These are phyloP conservation scores for Osmerus eperlanus DNA, from an alignment of 2,113 vertebrate genomes.

Conservation along the genomic window DNA sequence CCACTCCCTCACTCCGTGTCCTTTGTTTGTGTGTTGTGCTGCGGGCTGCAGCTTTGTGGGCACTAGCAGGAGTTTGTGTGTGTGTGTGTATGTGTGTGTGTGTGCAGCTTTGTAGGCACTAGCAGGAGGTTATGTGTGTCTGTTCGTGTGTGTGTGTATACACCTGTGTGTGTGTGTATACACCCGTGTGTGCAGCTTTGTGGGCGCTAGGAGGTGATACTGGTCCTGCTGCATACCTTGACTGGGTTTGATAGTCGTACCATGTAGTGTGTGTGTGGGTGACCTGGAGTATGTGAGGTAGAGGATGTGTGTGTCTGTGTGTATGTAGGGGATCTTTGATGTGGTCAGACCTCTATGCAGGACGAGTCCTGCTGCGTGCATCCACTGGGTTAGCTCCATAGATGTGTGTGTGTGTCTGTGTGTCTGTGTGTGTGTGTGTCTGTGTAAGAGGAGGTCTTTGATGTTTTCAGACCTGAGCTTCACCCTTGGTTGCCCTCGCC, in stretches of 20 bases:
- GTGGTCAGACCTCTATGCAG: no score
- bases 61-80: conserved; percentile 51
- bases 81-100: conserved; percentile 32
- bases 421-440: background rate
- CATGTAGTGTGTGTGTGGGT: no score
- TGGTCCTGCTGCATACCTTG: no score
- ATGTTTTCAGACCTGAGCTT: no score
- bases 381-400: no score
- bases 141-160: conserved; percentile 17
- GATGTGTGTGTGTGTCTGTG: background rate
- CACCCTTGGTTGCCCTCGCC: no score
- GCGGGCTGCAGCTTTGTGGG: conserved; percentile 52
- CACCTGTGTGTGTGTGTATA: conserved; percentile 31
- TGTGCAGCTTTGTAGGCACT: background rate
- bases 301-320: background rate
- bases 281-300: background rate
- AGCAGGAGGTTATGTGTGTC: background rate
- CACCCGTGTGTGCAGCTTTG: conserved; percentile 1
- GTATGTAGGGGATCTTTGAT: background rate
- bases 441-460: no score
- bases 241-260: no score
- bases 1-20: conserved; percentile 50
- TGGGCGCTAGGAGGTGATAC: no score
- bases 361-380: no score
- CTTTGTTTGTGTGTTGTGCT: conserved; percentile 60